phyloP scores from a whole-genome alignment of 1,140 invertebrate genomes.

The Vanessa atalanta region DNA sequence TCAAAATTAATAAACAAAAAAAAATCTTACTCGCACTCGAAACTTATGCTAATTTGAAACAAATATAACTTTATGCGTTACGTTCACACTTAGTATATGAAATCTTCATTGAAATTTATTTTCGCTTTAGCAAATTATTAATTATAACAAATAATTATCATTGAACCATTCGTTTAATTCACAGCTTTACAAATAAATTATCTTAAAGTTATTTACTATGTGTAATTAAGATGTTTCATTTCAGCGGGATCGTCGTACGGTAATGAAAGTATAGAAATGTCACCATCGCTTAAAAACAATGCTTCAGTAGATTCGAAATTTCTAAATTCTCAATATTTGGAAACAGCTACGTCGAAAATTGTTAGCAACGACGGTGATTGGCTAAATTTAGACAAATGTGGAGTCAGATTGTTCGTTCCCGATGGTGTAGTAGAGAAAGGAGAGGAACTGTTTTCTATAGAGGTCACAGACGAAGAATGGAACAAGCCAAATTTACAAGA shows the following conservation, averaged over 20 bases:
- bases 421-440: constrained; percentile 85
- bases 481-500: constrained; percentile 84
- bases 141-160: background rate
- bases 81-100: too few relatives aligned
- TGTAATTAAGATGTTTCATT: constrained; percentile 49
- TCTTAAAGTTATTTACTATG: background rate
- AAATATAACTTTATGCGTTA: too few relatives aligned
- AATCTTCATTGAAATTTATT: too few relatives aligned
- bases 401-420: constrained; percentile 85
- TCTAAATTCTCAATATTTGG: constrained; percentile 50
- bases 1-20: too few relatives aligned
- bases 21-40: too few relatives aligned
- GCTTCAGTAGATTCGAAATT: constrained; percentile 83
- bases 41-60: too few relatives aligned
- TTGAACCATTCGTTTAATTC: constrained; percentile 13
- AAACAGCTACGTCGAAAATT: constrained; percentile 70
- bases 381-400: constrained; percentile 84
- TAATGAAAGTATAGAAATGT: constrained; percentile 77
- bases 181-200: constrained; percentile 21
- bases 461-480: constrained; percentile 86
- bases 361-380: constrained; percentile 82
- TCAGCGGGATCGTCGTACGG: constrained; percentile 87
- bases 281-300: constrained; percentile 77
- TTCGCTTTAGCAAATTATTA: background rate
- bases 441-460: constrained; percentile 84